Evolutionary conservation across 2,113 vertebrate species (phyloP).

Genomic region (Hippocampus abdominalis): DNA sequence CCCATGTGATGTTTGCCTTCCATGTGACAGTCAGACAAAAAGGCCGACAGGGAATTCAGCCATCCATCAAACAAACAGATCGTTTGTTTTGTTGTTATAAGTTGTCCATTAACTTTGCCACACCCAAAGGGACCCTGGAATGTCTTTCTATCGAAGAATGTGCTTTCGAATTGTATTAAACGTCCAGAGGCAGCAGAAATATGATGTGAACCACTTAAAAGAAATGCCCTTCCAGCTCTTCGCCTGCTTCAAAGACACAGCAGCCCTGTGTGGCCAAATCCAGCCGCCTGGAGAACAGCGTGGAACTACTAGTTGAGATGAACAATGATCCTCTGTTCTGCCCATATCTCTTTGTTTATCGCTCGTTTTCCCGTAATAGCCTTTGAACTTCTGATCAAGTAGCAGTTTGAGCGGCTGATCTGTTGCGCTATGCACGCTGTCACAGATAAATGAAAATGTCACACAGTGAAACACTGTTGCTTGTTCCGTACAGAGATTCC

Average conservation of each 20-base stretch:
- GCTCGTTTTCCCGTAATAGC: constrained; percentile 31
- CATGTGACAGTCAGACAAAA: not conserved
- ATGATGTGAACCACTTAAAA: constrained; percentile 6
- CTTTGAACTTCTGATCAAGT: constrained; percentile 14
- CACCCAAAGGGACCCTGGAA: constrained; percentile 3
- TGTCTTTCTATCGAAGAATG: constrained; percentile 6
- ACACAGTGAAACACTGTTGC: not conserved
- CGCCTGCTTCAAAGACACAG: constrained; percentile 35
- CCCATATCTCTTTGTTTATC: constrained; percentile 48
- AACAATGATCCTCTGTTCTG: constrained; percentile 58
- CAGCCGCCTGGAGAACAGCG: constrained; percentile 42
- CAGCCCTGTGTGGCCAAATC: constrained; percentile 44
- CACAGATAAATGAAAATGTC: not conserved
- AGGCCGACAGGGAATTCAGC: not conserved
- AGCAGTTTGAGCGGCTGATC: not conserved
- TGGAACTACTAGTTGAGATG: constrained; percentile 61
- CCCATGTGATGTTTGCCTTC: not conserved
- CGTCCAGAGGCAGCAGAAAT: constrained; percentile 5
- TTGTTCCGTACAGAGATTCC: not conserved
- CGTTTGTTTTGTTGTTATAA: constrained; percentile 9
- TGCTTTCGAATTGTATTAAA: constrained; percentile 13
- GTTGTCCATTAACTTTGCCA: constrained; percentile 6
- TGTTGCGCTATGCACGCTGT: not conserved
- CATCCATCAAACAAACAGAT: not conserved
- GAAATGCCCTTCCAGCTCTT: constrained; percentile 1